Evolutionary conservation across 1,140 invertebrate species (phyloP).

Genomic region (Saccostrea glomerata): DNA sequence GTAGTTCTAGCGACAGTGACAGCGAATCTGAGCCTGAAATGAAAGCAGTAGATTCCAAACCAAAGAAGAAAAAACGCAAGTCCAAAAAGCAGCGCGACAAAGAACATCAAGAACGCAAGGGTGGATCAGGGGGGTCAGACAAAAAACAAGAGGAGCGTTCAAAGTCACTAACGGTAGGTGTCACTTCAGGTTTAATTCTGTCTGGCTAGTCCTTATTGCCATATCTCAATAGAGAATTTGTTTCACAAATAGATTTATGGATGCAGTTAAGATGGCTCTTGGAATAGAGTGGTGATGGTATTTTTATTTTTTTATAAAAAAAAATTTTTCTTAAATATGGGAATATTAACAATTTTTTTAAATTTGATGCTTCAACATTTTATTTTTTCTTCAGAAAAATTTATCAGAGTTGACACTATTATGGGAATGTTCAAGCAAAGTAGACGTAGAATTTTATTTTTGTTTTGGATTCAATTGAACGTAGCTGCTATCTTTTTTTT

Average conservation of each 20-base stretch:
- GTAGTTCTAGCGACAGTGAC: constrained; percentile 78
- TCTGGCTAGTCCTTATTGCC: not conserved
- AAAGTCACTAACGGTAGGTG: constrained; percentile 54
- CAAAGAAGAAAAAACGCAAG: constrained; percentile 75
- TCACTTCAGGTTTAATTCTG: not conserved
- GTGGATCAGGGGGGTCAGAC: constrained; percentile 58
- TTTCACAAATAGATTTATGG: not conserved
- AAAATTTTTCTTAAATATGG: not conserved
- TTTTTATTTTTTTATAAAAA: not conserved
- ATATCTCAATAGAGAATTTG: not conserved
- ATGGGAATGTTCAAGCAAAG: not conserved
- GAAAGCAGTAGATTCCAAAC: constrained; percentile 66
- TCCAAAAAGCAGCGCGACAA: constrained; percentile 73
- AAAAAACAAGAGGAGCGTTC: constrained; percentile 54
- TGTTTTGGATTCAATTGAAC: not conserved
- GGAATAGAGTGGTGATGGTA: not conserved
- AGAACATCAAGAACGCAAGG: constrained; percentile 64
- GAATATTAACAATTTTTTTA: not conserved
- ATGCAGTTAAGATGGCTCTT: not conserved
- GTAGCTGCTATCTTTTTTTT: constrained; percentile 20
- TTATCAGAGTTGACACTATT: not conserved
- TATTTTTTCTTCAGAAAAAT: not conserved
- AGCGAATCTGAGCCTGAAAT: constrained; percentile 77
- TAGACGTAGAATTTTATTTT: not conserved
- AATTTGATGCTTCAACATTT: not conserved